Evolutionary conservation across 2,113 vertebrate genomes (phyloP).

Genomic region (Paedocypris sp.): DNA sequence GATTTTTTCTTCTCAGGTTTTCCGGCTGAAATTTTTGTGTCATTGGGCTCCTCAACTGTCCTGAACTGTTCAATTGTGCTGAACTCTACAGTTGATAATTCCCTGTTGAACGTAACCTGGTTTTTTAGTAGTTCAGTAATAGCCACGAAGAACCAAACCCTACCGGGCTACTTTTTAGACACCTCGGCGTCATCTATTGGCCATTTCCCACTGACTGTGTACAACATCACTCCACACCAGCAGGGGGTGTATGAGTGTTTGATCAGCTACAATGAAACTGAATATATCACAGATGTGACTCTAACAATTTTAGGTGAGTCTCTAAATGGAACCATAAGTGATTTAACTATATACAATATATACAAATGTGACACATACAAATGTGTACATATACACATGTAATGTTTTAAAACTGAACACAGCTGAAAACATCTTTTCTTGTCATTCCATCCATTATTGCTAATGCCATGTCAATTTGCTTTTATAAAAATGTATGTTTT

Average conservation of each 20-base stretch:
- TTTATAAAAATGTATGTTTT: not conserved
- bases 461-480: too few species aligned
- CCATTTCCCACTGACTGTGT: slow-evolving; percentile 50
- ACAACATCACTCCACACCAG: slow-evolving; percentile 36
- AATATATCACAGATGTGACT: slow-evolving; percentile 39
- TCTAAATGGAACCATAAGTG: not conserved
- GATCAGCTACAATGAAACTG: slow-evolving; percentile 42
- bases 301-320: slow-evolving; percentile 47
- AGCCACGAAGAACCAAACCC: slow-evolving; percentile 34
- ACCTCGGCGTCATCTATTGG: slow-evolving; percentile 31
- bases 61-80: slow-evolving; percentile 48
- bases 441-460: too few species aligned
- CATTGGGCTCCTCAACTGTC: slow-evolving; percentile 35
- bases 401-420: not conserved
- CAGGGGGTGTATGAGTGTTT: slow-evolving; percentile 59
- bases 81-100: not conserved
- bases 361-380: not conserved
- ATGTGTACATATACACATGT: not conserved
- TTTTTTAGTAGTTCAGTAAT: slow-evolving; percentile 35
- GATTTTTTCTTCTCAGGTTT: slow-evolving; percentile 33
- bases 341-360: not conserved
- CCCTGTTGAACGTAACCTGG: slow-evolving; percentile 49
- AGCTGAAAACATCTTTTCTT: not conserved
- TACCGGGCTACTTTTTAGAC: slow-evolving; percentile 46
- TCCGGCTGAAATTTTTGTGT: slow-evolving; percentile 38